phyloP scores from a whole-genome alignment of 1,140 invertebrate genomes.

The Danaus plexippus region DNA sequence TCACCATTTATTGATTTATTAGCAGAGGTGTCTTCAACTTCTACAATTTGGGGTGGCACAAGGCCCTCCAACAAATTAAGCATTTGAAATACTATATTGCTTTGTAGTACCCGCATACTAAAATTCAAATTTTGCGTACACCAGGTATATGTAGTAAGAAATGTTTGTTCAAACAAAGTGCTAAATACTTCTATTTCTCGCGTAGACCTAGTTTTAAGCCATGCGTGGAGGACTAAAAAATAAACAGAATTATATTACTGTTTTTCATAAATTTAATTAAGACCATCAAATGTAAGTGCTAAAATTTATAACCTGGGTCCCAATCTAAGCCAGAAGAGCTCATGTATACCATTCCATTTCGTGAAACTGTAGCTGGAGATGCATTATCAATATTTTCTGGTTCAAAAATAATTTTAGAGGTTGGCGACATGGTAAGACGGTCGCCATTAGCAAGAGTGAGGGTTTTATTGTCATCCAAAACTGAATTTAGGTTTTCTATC shows the following conservation, averaged over 20 bases:
- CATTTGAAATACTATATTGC: constrained; percentile 89
- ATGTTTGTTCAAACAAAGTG: constrained; percentile 85
- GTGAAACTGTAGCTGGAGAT: constrained; percentile 94
- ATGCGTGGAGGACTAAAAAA: constrained; percentile 76
- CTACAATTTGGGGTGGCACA: constrained; percentile 79
- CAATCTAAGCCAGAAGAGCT: constrained; percentile 95
- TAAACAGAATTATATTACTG: too few species aligned
- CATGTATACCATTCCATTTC: constrained; percentile 99
- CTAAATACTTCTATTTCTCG: constrained; percentile 84
- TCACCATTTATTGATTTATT: constrained; percentile 68
- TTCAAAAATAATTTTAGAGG: constrained; percentile 96
- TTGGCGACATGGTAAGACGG: constrained; percentile 91
- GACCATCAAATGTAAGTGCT: neutral
- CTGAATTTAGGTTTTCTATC: constrained; percentile 98
- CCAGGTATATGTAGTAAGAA: constrained; percentile 84
- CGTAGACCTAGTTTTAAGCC: constrained; percentile 83
- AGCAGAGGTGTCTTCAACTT: constrained; percentile 67
- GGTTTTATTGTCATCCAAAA: constrained; percentile 95
- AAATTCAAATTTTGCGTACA: constrained; percentile 86
- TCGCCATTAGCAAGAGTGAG: constrained; percentile 95
- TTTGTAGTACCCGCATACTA: constrained; percentile 91
- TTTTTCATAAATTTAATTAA: too few species aligned
- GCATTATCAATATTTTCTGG: constrained; percentile 98
- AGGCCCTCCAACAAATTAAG: constrained; percentile 88
- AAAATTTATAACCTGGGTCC: constrained; percentile 76